These are phyloP conservation scores for Onthophagus sagittarius DNA, from an alignment of 2,888 invertebrate species.

Conservation along the genomic window DNA sequence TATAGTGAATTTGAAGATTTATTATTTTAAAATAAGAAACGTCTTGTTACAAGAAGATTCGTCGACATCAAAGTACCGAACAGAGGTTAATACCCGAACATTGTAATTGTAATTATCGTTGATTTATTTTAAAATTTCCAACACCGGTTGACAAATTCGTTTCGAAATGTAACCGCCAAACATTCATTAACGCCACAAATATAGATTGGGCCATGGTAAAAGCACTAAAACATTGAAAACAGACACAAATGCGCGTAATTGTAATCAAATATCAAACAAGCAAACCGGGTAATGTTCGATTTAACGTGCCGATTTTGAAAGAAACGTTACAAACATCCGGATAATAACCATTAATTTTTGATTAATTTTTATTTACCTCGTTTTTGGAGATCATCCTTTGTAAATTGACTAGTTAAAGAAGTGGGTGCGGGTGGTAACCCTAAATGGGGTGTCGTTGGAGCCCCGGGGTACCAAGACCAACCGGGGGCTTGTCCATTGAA, in stretches of 20 bases:
- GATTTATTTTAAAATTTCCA: no score
- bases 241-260: background rate
- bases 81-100: no score
- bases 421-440: slow-evolving; percentile 53
- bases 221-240: background rate
- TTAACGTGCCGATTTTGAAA: background rate
- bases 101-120: no score
- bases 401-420: slow-evolving; percentile 55
- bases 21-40: background rate
- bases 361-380: slow-evolving; percentile 53
- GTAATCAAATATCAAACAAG: background rate
- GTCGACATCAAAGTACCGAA: no score
- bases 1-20: background rate
- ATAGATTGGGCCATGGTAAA: background rate
- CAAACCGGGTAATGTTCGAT: background rate
- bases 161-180: background rate
- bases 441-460: slow-evolving; percentile 67
- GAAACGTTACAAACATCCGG: background rate
- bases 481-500: slow-evolving; percentile 88
- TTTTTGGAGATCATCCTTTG: slow-evolving; percentile 70
- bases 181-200: background rate
- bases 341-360: background rate
- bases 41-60: no score
- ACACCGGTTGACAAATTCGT: background rate
- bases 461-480: slow-evolving; percentile 85